phyloP scores from a whole-genome alignment of 1,140 invertebrate species.

The Drosophila parabipectinata region DNA sequence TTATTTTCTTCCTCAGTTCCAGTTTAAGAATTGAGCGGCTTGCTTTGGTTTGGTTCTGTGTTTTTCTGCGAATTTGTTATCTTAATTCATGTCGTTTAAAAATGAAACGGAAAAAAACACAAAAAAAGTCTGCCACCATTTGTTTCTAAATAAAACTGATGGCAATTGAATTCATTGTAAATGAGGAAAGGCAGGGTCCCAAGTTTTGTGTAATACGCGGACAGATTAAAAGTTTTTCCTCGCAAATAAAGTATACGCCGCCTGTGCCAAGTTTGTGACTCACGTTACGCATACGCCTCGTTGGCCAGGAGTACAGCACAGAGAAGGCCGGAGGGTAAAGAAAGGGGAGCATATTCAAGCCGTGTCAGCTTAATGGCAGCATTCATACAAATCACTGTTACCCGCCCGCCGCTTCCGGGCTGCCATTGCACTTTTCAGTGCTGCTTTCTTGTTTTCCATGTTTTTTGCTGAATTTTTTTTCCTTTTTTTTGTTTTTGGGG shows the following conservation, averaged over 20 bases:
- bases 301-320: constrained; percentile 9
- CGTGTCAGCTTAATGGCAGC: constrained; percentile 65
- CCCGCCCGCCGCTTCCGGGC: constrained; percentile 49
- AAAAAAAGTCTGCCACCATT: constrained; percentile 56
- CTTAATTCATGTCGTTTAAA: constrained; percentile 81
- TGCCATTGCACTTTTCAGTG: constrained; percentile 69
- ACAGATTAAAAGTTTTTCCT: constrained; percentile 55
- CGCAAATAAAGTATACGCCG: constrained; percentile 36
- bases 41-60: constrained; percentile 36
- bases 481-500: constrained; percentile 10
- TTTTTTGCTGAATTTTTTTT: constrained; percentile 22
- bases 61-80: constrained; percentile 75
- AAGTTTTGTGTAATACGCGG: constrained; percentile 54
- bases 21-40: constrained; percentile 1
- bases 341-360: constrained; percentile 25
- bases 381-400: constrained; percentile 73
- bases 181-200: constrained; percentile 2
- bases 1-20: constrained; percentile 29
- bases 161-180: constrained; percentile 70
- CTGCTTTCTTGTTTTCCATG: constrained; percentile 37
- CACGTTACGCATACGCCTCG: constrained; percentile 58
- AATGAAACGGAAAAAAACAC: constrained; percentile 31
- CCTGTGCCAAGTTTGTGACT: constrained; percentile 17
- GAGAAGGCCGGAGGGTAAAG: not conserved
- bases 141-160: constrained; percentile 79